A percentile compares a stretch with the other conserved stretches of the same genome.
These are phyloP conservation scores for Microtus montanus DNA, from an alignment of 2,113 vertebrate species.

Conservation along the genomic window DNA sequence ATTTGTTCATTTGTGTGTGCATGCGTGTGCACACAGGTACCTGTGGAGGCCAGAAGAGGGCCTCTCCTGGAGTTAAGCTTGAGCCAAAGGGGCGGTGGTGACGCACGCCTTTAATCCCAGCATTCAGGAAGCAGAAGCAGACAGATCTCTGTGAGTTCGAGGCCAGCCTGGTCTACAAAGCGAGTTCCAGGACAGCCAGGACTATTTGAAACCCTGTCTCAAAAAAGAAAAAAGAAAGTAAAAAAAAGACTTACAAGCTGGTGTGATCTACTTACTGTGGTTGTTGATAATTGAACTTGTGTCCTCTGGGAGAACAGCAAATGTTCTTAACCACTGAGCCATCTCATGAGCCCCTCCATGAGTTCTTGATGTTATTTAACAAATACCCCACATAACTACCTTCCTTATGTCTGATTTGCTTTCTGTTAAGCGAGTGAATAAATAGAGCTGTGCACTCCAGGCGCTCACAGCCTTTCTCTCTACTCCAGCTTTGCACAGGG, in stretches of 20 bases:
- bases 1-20: background rate
- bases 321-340: background rate
- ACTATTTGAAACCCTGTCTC: too few species aligned
- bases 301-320: background rate
- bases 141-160: too few species aligned
- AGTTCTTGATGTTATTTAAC: background rate
- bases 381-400: background rate
- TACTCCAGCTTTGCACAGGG: background rate
- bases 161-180: too few species aligned
- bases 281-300: background rate
- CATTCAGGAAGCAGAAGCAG: too few species aligned
- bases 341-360: background rate
- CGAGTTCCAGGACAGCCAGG: too few species aligned
- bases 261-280: background rate
- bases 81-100: too few species aligned
- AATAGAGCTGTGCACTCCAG: background rate
- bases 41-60: background rate
- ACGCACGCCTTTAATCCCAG: too few species aligned
- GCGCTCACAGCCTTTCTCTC: background rate
- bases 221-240: too few species aligned
- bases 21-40: background rate
- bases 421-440: constrained; percentile 10
- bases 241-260: background rate
- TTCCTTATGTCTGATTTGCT: background rate
- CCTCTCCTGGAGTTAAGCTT: background rate